Conservation (phyloP, 2,888 invertebrate species). For the Leucoma salicis region DNA sequence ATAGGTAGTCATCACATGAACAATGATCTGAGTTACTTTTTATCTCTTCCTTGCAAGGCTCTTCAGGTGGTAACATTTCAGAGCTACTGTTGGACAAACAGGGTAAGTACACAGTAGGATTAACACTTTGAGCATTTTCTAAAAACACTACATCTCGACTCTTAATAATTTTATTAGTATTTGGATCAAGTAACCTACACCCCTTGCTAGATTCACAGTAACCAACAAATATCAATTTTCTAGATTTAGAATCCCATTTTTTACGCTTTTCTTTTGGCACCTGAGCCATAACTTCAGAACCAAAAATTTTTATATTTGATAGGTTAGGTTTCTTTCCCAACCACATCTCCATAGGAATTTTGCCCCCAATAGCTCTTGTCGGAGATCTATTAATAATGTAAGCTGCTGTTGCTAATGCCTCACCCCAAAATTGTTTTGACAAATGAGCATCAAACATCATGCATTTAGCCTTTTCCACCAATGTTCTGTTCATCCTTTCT, state of each 20-base stretch:
- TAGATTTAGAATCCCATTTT: neutral
- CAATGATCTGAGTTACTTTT: too few species aligned
- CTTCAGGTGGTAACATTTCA: too few species aligned
- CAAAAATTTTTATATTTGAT: neutral
- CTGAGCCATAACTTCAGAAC: neutral
- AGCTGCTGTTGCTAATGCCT: neutral
- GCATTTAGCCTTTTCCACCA: slow-evolving; percentile 12
- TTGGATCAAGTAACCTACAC: neutral
- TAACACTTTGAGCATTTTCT: too few species aligned
- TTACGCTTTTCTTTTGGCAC: neutral
- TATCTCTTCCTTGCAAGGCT: too few species aligned
- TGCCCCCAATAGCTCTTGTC: neutral
- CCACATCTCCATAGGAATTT: neutral
- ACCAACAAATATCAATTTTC: neutral
- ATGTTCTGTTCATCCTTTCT: slow-evolving; percentile 15
- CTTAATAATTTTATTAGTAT: too few species aligned
- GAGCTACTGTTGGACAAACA: too few species aligned
- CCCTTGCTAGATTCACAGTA: neutral
- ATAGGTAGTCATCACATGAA: too few species aligned
- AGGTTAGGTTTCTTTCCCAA: neutral
- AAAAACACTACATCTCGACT: too few species aligned
- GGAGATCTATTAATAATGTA: slow-evolving; percentile 7
- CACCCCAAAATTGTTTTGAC: too few species aligned
- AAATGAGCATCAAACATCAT: slow-evolving; percentile 12
- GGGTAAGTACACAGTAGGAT: too few species aligned